Evolutionary conservation across 2,113 vertebrate genomes (phyloP), one percentile per base, ranked within the genome.

Genomic region (Vulpes lagopus): DNA sequence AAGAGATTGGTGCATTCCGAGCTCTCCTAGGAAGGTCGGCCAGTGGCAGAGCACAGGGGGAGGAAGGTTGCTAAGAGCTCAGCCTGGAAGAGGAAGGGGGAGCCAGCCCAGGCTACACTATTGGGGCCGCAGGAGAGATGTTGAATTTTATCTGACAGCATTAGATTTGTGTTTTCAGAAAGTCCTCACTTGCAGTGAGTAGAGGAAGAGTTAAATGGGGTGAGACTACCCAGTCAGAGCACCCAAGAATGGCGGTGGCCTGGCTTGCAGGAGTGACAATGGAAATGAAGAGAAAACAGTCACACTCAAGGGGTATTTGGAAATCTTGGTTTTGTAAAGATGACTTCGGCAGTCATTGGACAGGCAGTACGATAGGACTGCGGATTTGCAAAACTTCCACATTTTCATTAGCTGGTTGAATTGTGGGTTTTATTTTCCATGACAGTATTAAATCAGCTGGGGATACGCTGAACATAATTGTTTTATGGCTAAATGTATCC

Each of bases 401-500:
- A 27, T 94, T 97, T 96, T 96, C 80, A 88, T 90, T 78, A 96
- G 53, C 69, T 92, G 64, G 79, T 98, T 97, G 97, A 98, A 97
- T 97, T 97, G 93, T 55, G 89, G 55, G 30, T 97, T 98, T 98
- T 98, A 96, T 97, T 97, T 98, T 92, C 89, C 51, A 25, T 89
- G 85, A 95, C 38, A 94, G 55, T 76, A 94, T 89, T 97, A 91
- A 96, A 85, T 93, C 64, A 35, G 65, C 76, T 78, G 67, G 93
- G 96, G 84, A 98, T 97, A 94, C 89, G 90, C 82, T 71, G 96
- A 93, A 97, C 91, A 95, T 94, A 97, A 97, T 95, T 93, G n/a
- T 55, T 98, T 98, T 98, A 98, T 91, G 79, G 94, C n/a, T 80
- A 96, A 98, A 97, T 79, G 78, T 97, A 96, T 97, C 98, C 95